Conservation (phyloP, 2,888 invertebrate genomes). For the Ornithoptera priamus region DNA sequence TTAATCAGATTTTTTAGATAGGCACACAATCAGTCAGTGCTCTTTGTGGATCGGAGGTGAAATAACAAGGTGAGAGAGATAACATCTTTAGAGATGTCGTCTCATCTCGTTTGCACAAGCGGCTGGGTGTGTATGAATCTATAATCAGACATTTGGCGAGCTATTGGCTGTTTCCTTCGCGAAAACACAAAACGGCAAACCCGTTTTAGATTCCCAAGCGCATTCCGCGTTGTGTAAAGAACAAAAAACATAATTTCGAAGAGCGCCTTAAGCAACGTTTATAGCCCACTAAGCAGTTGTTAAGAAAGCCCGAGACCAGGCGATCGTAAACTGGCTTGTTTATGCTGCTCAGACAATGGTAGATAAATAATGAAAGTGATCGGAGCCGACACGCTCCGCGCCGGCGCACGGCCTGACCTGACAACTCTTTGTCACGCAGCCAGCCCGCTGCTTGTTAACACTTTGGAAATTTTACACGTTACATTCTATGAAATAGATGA, state of each 20-base stretch:
- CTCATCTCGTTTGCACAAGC: too few species aligned
- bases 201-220: slow-evolving; percentile 1
- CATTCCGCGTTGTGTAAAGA: slow-evolving; percentile 14
- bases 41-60: too few species aligned
- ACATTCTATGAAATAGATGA: background rate
- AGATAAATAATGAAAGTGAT: slow-evolving; percentile 74
- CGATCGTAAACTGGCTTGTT: slow-evolving; percentile 60
- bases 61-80: too few species aligned
- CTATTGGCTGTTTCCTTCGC: background rate
- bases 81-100: too few species aligned
- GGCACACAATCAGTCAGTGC: too few species aligned
- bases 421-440: slow-evolving; percentile 22
- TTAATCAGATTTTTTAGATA: too few species aligned
- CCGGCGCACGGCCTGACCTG: slow-evolving; percentile 39
- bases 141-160: too few species aligned
- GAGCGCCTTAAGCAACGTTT: slow-evolving; percentile 52
- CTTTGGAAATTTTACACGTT: too few species aligned
- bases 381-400: slow-evolving; percentile 42
- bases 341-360: slow-evolving; percentile 63
- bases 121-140: too few species aligned
- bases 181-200: background rate
- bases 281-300: slow-evolving; percentile 58
- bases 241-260: slow-evolving; percentile 59
- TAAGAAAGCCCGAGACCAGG: slow-evolving; percentile 48
- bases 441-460: background rate